Base-by-base conservation (phyloP, 2,113 vertebrate genomes). In the Clinocottus analis region DNA sequence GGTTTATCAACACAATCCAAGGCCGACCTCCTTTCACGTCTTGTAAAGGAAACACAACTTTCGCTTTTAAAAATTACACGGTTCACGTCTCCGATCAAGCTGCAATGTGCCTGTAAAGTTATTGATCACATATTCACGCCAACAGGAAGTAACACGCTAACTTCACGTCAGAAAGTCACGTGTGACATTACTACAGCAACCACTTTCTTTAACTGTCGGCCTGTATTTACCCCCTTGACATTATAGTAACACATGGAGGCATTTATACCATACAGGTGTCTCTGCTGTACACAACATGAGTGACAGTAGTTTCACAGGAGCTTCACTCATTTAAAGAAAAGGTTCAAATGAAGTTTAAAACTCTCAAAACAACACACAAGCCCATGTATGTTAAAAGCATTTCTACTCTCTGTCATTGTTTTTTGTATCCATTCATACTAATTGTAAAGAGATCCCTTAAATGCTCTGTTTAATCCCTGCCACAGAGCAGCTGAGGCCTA, bases 81-180 rank as follows among this genome's bases (percentile, higher is more conserved):
- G 21, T n/a, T n/a, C 49, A 21, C 10, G 19, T 9, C 49, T 47
- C 45, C 45, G 2, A 47, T 7, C 45, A 17, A 19, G 16, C 16
- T 51, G 49, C 21, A 4, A 51, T 9, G 7, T 10, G n/a, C 49
- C 49, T n/a, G 17, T n/a, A 23, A n/a, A 53, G 49, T 23, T 53
- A 2, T 11, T 23, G 49, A 53, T 53, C 3, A 23, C 23, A 10
- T 9, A 23, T 23, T 53, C n/a, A 45, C 43, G 43, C 0, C 16
- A 82, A 35, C 58, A 73, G 43, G 19, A 45, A 14, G 43, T 71
- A 27, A 69, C 63, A 1, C 63, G 53, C 23, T 37, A 65, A 49
- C 47, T 27, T 70, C 13, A 29, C 31, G 49, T n/a, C 8, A 51
- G n/a, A 53, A 53, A 41, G 39, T 53, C 49, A 53, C 49, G n/a